phyloP scores from a whole-genome alignment of 2,888 invertebrate species.

The Escarpia spicata region DNA sequence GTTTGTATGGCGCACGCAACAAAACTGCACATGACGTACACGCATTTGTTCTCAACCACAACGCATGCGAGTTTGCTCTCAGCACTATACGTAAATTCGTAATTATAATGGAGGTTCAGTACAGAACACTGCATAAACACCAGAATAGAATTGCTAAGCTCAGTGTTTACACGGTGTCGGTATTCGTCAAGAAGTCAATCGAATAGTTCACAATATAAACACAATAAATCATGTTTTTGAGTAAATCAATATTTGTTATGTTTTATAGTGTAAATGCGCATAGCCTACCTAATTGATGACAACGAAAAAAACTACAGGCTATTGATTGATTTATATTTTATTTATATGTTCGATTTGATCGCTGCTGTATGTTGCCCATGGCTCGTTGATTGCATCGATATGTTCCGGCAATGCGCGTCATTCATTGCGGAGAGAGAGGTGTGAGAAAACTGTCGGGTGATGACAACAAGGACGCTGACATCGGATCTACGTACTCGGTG shows the following conservation, averaged over 20 bases:
- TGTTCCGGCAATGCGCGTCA: background rate
- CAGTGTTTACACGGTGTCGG: background rate
- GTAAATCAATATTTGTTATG: background rate
- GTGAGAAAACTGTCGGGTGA: background rate
- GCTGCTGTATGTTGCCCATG: background rate
- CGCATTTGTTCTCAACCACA: background rate
- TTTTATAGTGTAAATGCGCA: background rate
- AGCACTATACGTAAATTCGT: background rate
- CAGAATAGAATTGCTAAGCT: background rate
- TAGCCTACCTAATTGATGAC: background rate
- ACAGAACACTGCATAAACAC: background rate
- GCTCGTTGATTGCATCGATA: background rate
- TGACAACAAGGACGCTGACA: background rate
- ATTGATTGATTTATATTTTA: background rate
- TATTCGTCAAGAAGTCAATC: background rate
- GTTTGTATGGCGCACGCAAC: no score
- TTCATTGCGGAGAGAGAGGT: background rate
- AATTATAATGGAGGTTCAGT: background rate
- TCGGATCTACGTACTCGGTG: background rate
- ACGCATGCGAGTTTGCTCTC: background rate
- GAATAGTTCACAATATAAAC: background rate
- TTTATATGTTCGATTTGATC: background rate
- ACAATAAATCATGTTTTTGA: background rate
- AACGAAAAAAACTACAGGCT: background rate
- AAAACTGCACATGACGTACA: no score